A percentile compares a stretch with the other conserved stretches of the same genome.
These are phyloP conservation scores for Lasiurus borealis DNA, from an alignment of 2,113 vertebrate genomes.

Conservation along the genomic window DNA sequence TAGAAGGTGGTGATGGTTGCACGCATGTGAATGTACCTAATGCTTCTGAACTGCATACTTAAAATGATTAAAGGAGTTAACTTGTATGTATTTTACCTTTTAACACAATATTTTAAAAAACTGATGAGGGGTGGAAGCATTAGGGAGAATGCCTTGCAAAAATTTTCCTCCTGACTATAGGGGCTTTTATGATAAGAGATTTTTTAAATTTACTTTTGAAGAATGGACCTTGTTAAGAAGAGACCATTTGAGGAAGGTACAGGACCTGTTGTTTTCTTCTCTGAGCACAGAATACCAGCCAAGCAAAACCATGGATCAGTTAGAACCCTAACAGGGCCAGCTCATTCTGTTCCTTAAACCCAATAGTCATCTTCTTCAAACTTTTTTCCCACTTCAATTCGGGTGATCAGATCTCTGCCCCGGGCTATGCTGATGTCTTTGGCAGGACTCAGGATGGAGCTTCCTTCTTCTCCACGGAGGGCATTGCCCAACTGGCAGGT, in stretches of 20 bases:
- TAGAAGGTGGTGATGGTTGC: neutral
- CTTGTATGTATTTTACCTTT: neutral
- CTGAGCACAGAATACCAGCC: neutral
- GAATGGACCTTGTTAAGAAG: neutral
- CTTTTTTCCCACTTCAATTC: neutral
- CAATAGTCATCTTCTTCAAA: neutral
- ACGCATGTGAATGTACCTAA: neutral
- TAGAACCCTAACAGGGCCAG: neutral
- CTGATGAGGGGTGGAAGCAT: neutral
- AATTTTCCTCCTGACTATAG: neutral
- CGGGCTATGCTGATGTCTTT: neutral
- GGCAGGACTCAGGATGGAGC: neutral
- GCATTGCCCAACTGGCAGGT: constrained; percentile 22
- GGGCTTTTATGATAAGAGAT: neutral
- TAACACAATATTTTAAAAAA: neutral
- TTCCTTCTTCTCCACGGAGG: neutral
- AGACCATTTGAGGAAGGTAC: neutral
- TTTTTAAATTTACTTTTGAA: neutral
- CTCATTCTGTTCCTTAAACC: neutral
- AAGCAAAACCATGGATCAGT: neutral
- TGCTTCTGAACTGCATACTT: neutral
- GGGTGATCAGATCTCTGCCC: neutral
- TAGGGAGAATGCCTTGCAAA: neutral
- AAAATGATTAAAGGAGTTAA: neutral
- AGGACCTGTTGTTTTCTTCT: neutral